Evolutionary conservation across 2,888 invertebrate species (phyloP).

Genomic region (Macropis europaea): DNA sequence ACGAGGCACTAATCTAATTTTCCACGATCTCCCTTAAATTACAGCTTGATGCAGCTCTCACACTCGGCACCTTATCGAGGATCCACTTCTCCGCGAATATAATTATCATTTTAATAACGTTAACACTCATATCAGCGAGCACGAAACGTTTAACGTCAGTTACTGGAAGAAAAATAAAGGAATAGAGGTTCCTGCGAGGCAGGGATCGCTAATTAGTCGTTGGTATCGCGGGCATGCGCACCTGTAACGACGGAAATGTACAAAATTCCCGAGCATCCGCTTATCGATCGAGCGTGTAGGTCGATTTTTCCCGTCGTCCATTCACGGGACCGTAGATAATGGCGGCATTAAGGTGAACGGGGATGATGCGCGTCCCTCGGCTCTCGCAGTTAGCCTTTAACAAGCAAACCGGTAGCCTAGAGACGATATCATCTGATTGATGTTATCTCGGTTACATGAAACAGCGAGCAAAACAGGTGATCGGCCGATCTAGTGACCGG

Average conservation of each 20-base stretch:
- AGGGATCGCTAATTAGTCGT: slow-evolving; percentile 30
- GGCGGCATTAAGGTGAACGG: slow-evolving; percentile 34
- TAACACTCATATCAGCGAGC: too few species aligned
- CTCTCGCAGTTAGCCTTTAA: slow-evolving; percentile 42
- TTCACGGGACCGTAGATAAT: slow-evolving; percentile 13
- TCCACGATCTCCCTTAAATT: too few species aligned
- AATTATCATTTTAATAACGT: too few species aligned
- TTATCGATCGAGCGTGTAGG: slow-evolving; percentile 39
- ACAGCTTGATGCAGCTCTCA: too few species aligned
- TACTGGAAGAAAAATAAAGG: too few species aligned
- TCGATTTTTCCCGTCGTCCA: slow-evolving; percentile 11
- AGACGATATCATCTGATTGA: slow-evolving; percentile 56
- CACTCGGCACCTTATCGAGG: too few species aligned
- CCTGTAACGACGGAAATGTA: slow-evolving; percentile 35
- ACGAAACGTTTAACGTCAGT: too few species aligned
- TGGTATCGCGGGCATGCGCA: slow-evolving; percentile 12
- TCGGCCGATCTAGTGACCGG: slow-evolving; percentile 31
- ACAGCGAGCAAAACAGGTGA: slow-evolving; percentile 38
- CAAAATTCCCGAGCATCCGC: slow-evolving; percentile 14
- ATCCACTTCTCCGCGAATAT: too few species aligned
- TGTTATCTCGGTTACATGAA: slow-evolving; percentile 51
- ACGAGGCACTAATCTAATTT: too few species aligned
- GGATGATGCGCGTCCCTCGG: slow-evolving; percentile 30
- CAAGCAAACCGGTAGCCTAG: slow-evolving; percentile 46
- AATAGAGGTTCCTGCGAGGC: too few species aligned